Evolutionary conservation across 2,888 invertebrate species (phyloP).

Genomic region (Scaptomyza cyrtandrae): DNA sequence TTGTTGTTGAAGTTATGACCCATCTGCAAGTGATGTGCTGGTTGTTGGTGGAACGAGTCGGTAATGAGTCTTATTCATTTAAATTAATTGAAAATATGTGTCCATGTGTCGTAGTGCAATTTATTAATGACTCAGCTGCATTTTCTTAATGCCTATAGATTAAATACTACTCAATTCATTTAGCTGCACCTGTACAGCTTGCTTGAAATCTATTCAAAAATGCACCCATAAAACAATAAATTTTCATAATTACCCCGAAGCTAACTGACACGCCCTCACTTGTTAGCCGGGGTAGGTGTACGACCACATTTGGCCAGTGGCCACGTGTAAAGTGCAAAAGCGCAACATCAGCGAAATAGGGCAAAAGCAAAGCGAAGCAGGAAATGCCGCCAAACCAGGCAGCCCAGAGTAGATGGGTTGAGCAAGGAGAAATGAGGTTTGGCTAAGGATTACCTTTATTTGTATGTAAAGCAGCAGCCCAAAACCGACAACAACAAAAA

Average conservation of each 20-base stretch:
- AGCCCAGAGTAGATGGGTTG: slow-evolving; percentile 22
- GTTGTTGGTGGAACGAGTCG: not conserved
- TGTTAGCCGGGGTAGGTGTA: not conserved
- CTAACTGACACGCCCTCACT: slow-evolving; percentile 15
- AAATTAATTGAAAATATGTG: slow-evolving; percentile 66
- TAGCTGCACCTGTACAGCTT: slow-evolving; percentile 10
- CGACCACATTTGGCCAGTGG: slow-evolving; percentile 20
- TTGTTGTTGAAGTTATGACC: slow-evolving; percentile 24
- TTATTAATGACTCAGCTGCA: slow-evolving; percentile 32
- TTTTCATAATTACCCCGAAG: slow-evolving; percentile 56
- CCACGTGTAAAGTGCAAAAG: slow-evolving; percentile 59
- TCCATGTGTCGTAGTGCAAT: slow-evolving; percentile 36
- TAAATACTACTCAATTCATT: slow-evolving; percentile 25
- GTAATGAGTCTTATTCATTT: slow-evolving; percentile 28
- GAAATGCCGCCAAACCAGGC: slow-evolving; percentile 6
- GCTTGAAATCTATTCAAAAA: slow-evolving; percentile 31
- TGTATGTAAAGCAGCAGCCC: slow-evolving; percentile 71
- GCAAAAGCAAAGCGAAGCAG: slow-evolving; percentile 16
- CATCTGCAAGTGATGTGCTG: slow-evolving; percentile 31
- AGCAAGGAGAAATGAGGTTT: slow-evolving; percentile 1
- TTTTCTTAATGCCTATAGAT: slow-evolving; percentile 11
- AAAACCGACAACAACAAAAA: slow-evolving; percentile 51
- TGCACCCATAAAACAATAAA: slow-evolving; percentile 63
- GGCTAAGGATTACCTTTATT: slow-evolving; percentile 68
- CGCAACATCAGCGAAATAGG: slow-evolving; percentile 64